These are phyloP conservation scores for Bombus superbus DNA, from an alignment of 1,140 invertebrate species.

Conservation along the genomic window DNA sequence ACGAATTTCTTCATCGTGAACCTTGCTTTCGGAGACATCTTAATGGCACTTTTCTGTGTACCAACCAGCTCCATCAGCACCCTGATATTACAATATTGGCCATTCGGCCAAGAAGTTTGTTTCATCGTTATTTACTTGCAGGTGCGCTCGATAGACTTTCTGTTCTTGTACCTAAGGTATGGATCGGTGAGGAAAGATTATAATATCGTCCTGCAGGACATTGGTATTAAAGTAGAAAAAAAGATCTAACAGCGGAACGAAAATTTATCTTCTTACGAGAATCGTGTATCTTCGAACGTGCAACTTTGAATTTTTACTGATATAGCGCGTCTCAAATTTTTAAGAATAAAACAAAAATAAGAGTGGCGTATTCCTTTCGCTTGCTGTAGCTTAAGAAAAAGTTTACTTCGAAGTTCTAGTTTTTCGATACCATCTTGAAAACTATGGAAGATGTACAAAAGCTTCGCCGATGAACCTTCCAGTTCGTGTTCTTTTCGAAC, in stretches of 20 bases:
- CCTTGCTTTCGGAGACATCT: conserved; percentile 91
- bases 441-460: background rate
- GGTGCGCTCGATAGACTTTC: conserved; percentile 46
- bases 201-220: background rate
- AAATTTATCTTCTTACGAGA: too few relatives aligned
- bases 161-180: too few relatives aligned
- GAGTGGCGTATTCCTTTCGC: background rate
- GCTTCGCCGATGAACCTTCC: background rate
- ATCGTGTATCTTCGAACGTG: too few relatives aligned
- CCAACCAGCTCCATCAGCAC: conserved; percentile 92
- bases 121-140: conserved; percentile 89
- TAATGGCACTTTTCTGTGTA: conserved; percentile 93
- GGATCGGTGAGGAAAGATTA: background rate
- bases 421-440: background rate
- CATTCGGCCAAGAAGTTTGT: conserved; percentile 91
- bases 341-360: too few relatives aligned
- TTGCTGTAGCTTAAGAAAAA: background rate
- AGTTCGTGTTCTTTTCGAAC: background rate
- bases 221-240: background rate
- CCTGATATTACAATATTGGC: conserved; percentile 91
- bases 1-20: conserved; percentile 95
- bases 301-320: background rate
- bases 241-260: background rate
- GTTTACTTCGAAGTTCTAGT: background rate
- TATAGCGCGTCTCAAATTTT: too few relatives aligned